These are phyloP conservation scores for Petaurus breviceps DNA, from an alignment of 2,113 vertebrate genomes.

Conservation along the genomic window DNA sequence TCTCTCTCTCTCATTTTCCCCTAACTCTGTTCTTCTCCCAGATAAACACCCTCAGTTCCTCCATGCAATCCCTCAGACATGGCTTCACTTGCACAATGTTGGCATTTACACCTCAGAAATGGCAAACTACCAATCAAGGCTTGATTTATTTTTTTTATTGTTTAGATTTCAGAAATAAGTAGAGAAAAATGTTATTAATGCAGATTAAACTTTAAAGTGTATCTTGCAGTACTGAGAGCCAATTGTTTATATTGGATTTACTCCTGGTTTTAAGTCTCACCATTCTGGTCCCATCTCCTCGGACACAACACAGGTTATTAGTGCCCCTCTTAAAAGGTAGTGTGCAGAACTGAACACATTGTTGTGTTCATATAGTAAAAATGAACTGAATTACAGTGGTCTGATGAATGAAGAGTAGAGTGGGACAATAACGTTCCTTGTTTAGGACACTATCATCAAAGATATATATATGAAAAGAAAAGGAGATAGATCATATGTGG, in stretches of 20 bases:
- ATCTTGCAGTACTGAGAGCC: background rate
- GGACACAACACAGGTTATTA: background rate
- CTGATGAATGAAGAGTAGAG: background rate
- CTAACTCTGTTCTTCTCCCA: background rate
- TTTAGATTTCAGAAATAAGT: background rate
- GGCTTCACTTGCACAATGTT: background rate
- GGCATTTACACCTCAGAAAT: background rate
- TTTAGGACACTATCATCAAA: background rate
- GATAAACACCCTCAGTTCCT: background rate
- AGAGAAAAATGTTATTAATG: background rate
- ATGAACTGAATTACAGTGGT: background rate
- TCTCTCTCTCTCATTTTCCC: background rate
- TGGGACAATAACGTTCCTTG: background rate
- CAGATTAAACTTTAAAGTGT: background rate
- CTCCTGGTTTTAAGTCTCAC: background rate
- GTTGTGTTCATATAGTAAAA: background rate
- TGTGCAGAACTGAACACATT: background rate
- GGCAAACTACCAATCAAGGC: background rate
- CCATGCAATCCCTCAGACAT: background rate
- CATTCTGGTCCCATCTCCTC: background rate
- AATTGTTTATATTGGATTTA: background rate
- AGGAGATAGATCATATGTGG: background rate
- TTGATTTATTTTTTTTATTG: background rate
- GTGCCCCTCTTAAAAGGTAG: background rate
- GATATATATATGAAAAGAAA: background rate